These are phyloP conservation scores for Phalacrocorax aristotelis DNA, from an alignment of 2,113 vertebrate species.

Conservation along the genomic window DNA sequence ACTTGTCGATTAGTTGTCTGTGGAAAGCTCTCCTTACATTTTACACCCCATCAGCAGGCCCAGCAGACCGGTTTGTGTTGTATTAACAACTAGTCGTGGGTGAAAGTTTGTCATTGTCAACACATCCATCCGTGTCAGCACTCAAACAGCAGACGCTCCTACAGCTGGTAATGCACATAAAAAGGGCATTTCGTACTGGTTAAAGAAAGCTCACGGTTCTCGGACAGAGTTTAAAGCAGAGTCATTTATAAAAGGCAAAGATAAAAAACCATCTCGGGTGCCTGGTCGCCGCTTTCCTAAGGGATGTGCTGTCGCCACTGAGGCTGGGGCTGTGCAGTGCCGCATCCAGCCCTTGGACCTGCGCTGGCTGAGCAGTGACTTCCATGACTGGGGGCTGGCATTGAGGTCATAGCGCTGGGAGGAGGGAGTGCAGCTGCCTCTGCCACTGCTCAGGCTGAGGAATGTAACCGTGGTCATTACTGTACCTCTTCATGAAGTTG, in stretches of 20 bases:
- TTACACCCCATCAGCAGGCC: background rate
- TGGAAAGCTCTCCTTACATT: background rate
- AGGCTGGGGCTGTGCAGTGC: accelerated
- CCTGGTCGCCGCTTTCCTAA: background rate
- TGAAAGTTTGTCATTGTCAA: background rate
- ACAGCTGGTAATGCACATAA: accelerated
- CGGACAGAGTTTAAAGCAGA: background rate
- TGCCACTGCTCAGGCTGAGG: background rate
- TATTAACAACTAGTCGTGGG: background rate
- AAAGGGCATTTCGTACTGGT: background rate
- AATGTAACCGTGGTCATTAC: background rate
- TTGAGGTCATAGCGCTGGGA: background rate
- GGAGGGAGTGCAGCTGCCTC: background rate
- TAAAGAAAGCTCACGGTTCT: background rate
- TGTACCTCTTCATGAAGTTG: background rate
- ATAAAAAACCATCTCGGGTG: background rate
- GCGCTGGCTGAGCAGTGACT: background rate
- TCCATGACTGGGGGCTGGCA: background rate
- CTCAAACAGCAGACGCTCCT: background rate
- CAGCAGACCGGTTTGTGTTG: background rate
- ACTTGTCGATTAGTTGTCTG: too few relatives aligned
- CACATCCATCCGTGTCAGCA: background rate
- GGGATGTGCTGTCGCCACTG: background rate
- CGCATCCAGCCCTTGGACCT: background rate
- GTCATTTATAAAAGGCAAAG: background rate